Percentiles rank a stretch among this genome's conserved stretches.
phyloP scores from a whole-genome alignment of 2,113 vertebrate genomes.

The Anoura caudifer region DNA sequence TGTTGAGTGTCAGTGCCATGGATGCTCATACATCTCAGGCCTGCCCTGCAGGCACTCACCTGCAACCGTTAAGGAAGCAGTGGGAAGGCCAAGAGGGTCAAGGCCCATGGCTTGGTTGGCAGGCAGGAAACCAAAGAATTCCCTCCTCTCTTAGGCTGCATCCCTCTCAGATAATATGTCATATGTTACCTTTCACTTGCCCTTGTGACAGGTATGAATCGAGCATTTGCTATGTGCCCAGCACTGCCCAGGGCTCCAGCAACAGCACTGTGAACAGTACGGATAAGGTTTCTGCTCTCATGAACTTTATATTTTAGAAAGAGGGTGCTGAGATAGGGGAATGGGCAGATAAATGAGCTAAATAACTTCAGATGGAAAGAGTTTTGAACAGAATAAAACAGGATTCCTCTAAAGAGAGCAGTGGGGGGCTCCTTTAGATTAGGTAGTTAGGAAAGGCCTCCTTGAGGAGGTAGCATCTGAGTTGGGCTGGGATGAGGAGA shows the following conservation, averaged over 20 bases:
- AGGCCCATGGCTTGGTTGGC: neutral
- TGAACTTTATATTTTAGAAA: neutral
- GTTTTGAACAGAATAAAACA: neutral
- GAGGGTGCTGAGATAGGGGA: neutral
- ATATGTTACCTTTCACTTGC: neutral
- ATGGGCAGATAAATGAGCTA: neutral
- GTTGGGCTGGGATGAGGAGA: neutral
- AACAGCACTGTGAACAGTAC: neutral
- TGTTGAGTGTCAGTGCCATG: neutral
- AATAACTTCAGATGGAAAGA: neutral
- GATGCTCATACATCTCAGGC: neutral
- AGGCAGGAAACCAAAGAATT: neutral
- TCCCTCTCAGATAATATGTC: neutral
- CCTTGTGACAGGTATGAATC: neutral
- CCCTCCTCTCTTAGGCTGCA: neutral
- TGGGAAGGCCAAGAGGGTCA: neutral
- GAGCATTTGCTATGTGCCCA: neutral
- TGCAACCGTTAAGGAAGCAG: neutral
- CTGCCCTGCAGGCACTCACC: neutral
- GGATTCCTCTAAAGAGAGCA: neutral
- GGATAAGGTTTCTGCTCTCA: neutral
- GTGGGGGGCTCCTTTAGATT: neutral
- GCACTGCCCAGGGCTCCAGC: too few species aligned
- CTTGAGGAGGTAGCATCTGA: neutral
- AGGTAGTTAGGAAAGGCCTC: neutral